Conservation (phyloP, 2,113 vertebrate genomes). For the Percina caprodes region DNA sequence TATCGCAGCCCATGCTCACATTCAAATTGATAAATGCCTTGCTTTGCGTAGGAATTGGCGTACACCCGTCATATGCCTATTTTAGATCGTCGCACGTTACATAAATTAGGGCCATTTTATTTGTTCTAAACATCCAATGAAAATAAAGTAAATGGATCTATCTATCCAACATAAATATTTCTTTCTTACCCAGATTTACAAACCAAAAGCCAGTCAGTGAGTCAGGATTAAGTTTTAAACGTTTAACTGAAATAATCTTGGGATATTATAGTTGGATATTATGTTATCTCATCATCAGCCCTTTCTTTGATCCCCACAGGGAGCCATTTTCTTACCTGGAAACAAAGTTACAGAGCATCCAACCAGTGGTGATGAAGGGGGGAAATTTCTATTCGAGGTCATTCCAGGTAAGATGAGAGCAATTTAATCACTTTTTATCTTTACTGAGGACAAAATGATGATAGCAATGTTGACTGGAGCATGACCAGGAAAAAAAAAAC, state of each 20-base stretch:
- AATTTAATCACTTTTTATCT: constrained; percentile 10
- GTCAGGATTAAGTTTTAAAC: not conserved
- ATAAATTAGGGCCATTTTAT: too few species aligned
- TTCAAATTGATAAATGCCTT: too few species aligned
- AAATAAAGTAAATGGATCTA: too few species aligned
- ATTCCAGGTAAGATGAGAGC: constrained; percentile 89
- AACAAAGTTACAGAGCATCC: constrained; percentile 97
- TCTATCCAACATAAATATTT: not conserved
- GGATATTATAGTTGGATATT: not conserved
- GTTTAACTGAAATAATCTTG: not conserved
- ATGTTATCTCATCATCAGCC: not conserved
- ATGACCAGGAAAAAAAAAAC: constrained; percentile 12
- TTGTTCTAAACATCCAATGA: too few species aligned
- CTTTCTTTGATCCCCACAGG: constrained; percentile 81
- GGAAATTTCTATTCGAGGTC: constrained; percentile 98
- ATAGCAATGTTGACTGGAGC: not conserved
- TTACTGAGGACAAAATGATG: constrained; percentile 9
- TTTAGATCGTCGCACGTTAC: too few species aligned
- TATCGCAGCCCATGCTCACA: too few species aligned
- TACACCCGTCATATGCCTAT: too few species aligned
- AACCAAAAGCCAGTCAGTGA: not conserved
- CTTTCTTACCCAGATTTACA: not conserved
- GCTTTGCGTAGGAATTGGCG: too few species aligned
- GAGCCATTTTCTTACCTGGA: constrained; percentile 93
- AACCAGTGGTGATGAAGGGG: constrained; percentile 91